Percentiles rank a stretch among this genome's conserved stretches.
phyloP scores from a whole-genome alignment of 2,888 invertebrate genomes.

The Tenthredo distinguenda region DNA sequence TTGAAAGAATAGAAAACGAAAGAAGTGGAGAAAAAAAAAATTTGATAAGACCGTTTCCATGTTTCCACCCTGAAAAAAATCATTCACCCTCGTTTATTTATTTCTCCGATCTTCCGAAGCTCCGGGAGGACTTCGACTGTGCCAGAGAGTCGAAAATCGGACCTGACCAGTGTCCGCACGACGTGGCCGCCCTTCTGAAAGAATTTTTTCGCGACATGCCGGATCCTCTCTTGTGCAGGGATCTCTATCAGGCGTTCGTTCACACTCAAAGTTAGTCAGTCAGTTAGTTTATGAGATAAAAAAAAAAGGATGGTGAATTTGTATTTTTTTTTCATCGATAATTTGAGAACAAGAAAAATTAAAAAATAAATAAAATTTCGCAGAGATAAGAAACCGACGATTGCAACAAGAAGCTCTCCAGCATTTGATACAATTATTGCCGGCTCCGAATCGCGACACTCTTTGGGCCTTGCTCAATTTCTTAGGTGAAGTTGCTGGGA shows the following conservation, averaged over 20 bases:
- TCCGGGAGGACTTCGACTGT: conserved; percentile 94
- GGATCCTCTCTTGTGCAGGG: conserved; percentile 93
- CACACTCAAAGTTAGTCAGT: conserved; percentile 89
- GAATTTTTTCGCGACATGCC: conserved; percentile 96
- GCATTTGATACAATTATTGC: conserved; percentile 91
- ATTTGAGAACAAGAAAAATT: no score
- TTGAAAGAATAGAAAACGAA: no score
- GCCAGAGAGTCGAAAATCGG: conserved; percentile 87
- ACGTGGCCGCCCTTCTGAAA: conserved; percentile 95
- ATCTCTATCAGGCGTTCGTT: conserved; percentile 93
- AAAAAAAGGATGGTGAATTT: no score
- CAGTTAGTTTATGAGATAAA: conserved; percentile 72
- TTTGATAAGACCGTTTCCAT: no score
- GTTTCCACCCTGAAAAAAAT: no score
- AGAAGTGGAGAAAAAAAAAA: no score
- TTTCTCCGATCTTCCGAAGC: conserved; percentile 78
- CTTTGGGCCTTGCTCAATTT: conserved; percentile 90
- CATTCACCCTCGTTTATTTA: no score
- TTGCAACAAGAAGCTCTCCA: conserved; percentile 91
- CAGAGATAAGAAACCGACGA: conserved; percentile 90
- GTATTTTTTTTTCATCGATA: no score
- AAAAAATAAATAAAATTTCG: conserved; percentile 51
- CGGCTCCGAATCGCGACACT: conserved; percentile 94
- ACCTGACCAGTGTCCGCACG: conserved; percentile 93
- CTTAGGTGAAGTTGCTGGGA: conserved; percentile 87